Evolutionary conservation across 2,797 vertebrate species (phyloP), one percentile per base, ranked within the genome.

Genomic region (Poecilia velifera): DNA sequence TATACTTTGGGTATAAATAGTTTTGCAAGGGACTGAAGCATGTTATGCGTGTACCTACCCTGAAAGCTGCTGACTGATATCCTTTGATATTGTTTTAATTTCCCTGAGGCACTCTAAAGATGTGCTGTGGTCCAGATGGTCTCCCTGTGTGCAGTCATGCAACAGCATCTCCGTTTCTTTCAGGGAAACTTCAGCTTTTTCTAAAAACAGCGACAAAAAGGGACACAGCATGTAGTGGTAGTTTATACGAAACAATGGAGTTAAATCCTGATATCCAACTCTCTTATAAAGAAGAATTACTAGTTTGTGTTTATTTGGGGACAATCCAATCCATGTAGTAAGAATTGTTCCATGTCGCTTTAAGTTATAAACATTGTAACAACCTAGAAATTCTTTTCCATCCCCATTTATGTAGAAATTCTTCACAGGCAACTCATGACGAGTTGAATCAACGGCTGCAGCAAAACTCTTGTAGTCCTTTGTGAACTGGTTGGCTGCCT

Each of bases 401-500:
- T 96, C 94, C 3, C 93, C 95, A 0, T 93, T 93, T 81, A 97
- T 79, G 87, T 97, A 94, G 84, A 98, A 91, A 14, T 97, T 94
- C 80, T 94, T 96, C 39, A 97, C 84, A 0, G 97, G 96, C 28
- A 98, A 92, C 76, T 97, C 94, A 0, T 98, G 97, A 28, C 96
- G 92, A 0, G 96, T 97, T 49, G 94, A 91, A 87, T 98, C 97
- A 81, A 99, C 72, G 13, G 97, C 95, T 1, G 82, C 82, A 13
- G 96, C 97, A 64, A 99, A 97, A 13, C 53, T 86, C 80, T 87
- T 96, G 86, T 99, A 99, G 0, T 96, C 93, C 1, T 96, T 88
- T 74, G 91, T 93, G 78, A 99, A 97, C 25, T 47, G 74, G 0
- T 90, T 76, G 14, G 93, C 90, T 22, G 88, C 82, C 6, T 94